phyloP scores from a whole-genome alignment of 2,797 vertebrate species.

The Kryptolebias ocellatus region DNA sequence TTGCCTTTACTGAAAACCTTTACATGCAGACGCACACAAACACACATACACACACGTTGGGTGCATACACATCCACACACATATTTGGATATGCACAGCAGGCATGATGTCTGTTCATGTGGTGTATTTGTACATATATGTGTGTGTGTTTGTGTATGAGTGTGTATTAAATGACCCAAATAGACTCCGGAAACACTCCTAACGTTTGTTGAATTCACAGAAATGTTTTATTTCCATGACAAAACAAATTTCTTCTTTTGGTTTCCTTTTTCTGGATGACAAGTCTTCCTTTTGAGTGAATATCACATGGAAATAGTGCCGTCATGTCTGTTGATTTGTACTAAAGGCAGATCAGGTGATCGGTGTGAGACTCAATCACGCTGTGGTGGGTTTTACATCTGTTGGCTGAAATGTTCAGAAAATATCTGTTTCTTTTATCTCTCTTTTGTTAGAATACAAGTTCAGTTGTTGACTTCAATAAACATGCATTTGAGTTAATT shows the following conservation, averaged over 20 bases:
- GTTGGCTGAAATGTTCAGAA: conserved; percentile 71
- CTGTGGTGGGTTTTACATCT: conserved; percentile 60
- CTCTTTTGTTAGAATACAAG: conserved; percentile 67
- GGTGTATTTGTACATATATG: conserved; percentile 67
- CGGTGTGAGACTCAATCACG: conserved; percentile 58
- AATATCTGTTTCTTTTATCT: conserved; percentile 41
- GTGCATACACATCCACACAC: conserved; percentile 65
- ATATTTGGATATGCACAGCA: conserved; percentile 66
- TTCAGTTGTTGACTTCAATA: conserved; percentile 84
- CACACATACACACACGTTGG: conserved; percentile 56
- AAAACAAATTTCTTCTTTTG: conserved; percentile 48
- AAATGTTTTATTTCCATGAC: conserved; percentile 57
- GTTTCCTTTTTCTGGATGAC: conserved; percentile 70
- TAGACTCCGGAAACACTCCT: conserved; percentile 69
- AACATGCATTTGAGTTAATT: conserved; percentile 84
- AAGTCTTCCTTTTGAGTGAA: conserved; percentile 86
- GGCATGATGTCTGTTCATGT: conserved; percentile 62
- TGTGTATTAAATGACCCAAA: conserved; percentile 69
- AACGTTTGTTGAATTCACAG: conserved; percentile 60
- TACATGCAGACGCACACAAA: conserved; percentile 57
- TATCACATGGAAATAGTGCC: conserved; percentile 74
- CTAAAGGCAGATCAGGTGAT: conserved; percentile 76
- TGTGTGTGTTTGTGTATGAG: conserved; percentile 66
- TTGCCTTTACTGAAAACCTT: conserved; percentile 76
- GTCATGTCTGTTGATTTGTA: conserved; percentile 76